Percentiles rank a stretch among this genome's conserved stretches.
Evolutionary conservation across 2,888 invertebrate species (phyloP).

Genomic region (Gortyna flavago): DNA sequence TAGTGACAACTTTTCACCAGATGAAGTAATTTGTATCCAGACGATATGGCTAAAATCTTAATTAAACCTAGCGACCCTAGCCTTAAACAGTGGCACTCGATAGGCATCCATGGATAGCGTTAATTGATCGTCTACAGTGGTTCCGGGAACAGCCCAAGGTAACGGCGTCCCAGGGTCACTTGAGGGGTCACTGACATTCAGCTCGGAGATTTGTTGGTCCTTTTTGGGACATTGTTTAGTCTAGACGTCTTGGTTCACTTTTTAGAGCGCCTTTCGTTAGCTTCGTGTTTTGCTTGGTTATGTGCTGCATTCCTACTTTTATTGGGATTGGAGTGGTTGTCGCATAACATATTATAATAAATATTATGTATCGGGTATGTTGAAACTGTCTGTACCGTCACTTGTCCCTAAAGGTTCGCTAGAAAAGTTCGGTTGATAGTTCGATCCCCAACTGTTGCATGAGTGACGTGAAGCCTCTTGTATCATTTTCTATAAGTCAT

Average conservation of each 20-base stretch:
- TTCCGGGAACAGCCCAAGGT: conserved; percentile 37
- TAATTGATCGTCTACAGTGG: conserved; percentile 51
- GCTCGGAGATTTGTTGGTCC: conserved; percentile 1
- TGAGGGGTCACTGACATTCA: conserved; percentile 46
- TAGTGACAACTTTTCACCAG: background rate
- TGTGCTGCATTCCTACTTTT: background rate
- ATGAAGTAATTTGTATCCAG: background rate
- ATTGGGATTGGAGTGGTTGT: background rate
- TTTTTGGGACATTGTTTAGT: conserved; percentile 41
- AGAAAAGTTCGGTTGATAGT: no score
- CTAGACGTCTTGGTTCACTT: conserved; percentile 45
- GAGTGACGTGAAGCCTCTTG: background rate
- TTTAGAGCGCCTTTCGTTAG: conserved; percentile 16
- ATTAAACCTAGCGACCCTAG: conserved; percentile 21
- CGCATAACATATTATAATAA: background rate
- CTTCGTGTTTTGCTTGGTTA: background rate
- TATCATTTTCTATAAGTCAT: background rate
- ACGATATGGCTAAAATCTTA: background rate
- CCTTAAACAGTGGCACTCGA: conserved; percentile 34
- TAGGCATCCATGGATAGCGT: conserved; percentile 51
- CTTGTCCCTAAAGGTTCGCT: background rate
- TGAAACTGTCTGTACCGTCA: no score
- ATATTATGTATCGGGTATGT: background rate
- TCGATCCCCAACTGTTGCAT: background rate
- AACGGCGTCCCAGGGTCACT: conserved; percentile 42